Evolutionary conservation across 2,888 invertebrate species (phyloP).

Genomic region (Eupithecia tripunctaria): DNA sequence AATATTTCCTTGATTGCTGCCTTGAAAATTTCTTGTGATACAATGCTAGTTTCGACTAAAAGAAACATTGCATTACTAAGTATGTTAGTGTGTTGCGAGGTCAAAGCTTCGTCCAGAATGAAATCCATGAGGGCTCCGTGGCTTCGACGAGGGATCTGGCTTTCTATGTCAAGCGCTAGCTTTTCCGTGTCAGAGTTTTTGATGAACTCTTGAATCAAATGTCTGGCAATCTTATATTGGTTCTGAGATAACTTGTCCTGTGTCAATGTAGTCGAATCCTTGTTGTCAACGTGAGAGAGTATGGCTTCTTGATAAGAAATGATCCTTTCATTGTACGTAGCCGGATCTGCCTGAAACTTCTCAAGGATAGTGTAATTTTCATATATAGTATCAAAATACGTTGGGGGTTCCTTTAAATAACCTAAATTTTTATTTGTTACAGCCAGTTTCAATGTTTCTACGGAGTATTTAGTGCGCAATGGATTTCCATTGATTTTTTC

Average conservation of each 20-base stretch:
- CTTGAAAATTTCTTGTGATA: not conserved
- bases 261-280: not conserved
- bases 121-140: not conserved
- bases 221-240: not conserved
- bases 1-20: not conserved
- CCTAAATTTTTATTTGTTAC: too few relatives aligned
- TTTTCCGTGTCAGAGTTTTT: not conserved
- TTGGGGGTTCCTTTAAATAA: too few relatives aligned
- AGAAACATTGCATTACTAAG: not conserved
- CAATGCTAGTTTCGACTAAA: not conserved
- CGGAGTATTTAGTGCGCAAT: constrained; percentile 47
- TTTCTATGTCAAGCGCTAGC: not conserved
- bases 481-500: not conserved
- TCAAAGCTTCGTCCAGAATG: not conserved
- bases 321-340: not conserved
- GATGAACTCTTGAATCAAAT: not conserved
- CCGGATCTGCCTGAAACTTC: too few relatives aligned
- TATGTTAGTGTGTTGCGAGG: not conserved
- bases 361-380: too few relatives aligned
- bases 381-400: too few relatives aligned
- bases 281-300: not conserved
- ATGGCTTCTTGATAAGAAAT: not conserved
- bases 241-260: not conserved
- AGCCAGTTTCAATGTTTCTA: constrained; percentile 63
- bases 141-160: not conserved